Evolutionary conservation across 1,140 invertebrate species (phyloP), one percentile per base, ranked within the genome.

Genomic region (Druon quercuslanigerum): DNA sequence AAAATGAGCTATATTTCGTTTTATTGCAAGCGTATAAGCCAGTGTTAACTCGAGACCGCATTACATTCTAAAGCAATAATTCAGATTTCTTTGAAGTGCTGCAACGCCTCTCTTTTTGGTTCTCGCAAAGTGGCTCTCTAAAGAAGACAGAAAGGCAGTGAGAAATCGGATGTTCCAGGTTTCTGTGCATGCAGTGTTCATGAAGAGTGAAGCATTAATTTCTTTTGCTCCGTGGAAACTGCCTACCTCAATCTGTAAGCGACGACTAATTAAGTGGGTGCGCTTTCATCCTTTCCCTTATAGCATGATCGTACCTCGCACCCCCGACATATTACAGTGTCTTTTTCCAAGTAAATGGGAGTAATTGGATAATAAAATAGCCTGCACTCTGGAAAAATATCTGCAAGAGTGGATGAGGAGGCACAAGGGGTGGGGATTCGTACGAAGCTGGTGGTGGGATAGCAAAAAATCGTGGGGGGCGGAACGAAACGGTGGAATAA

Each of bases 361-460:
- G 75, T 83, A 80, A 83, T 83, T 83, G 79, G 77, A 79, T 77
- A 75, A 79, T 80, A 77, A 83, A 83, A 79, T 80, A 78, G 70
- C 75, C 75, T 46, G 76, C 56, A 72, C 56, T 56, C 60, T 72
- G 52, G 77, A 79, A 83, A 75, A 79, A 81, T 81, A 83, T 83
- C 71, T 70, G 76, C 72, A 77, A 66, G 60, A 73, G 66, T 52
- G 19, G 46, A 66, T 66, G 70, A 57, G 71, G 51, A 75, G 60
- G 73, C 60, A 70, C 75, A 80, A 60, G 76, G 72, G 78, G 79
- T 74, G 78, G 79, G 60, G 56, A 78, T n/a, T 11, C 40, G 40
- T 46, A 46, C 40, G 8, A 46, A 46, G 8, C 2, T 46, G 7
- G 71, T 71, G 76, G 71, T 51, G 72, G 73, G 51, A 79, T 73